Conservation (phyloP, 2,888 invertebrate species). For the Metalampra italica region DNA sequence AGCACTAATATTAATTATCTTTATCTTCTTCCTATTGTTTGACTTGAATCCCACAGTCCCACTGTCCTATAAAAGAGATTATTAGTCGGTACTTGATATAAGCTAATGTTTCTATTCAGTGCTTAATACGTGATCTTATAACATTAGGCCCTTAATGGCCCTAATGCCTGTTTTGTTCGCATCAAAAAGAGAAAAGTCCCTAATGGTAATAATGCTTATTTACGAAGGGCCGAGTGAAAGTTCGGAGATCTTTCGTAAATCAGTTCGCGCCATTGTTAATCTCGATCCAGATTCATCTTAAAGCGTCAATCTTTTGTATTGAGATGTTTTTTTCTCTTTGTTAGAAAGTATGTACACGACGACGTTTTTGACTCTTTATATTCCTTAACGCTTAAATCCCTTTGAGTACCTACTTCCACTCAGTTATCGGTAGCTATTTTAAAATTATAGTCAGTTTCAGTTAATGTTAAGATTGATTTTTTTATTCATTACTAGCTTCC, state of each 20-base stretch:
- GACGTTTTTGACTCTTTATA: neutral
- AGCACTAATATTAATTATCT: no score
- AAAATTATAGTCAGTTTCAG: no score
- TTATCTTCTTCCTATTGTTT: no score
- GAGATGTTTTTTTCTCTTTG: constrained; percentile 41
- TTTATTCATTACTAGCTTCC: no score
- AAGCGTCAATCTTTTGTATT: constrained; percentile 55
- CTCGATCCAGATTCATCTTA: constrained; percentile 53
- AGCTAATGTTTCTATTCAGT: no score
- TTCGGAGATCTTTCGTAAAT: constrained; percentile 58
- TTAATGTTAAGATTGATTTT: no score
- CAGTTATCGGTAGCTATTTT: no score
- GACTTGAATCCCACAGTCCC: no score
- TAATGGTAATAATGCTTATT: constrained; percentile 38
- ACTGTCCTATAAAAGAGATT: no score
- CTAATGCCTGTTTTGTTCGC: constrained; percentile 3
- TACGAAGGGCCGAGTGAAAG: constrained; percentile 70
- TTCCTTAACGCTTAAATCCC: neutral
- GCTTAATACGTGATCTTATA: no score
- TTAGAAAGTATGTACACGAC: constrained; percentile 41
- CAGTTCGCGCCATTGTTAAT: constrained; percentile 47
- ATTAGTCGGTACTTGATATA: no score
- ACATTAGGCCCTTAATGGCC: no score
- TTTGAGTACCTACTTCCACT: neutral
- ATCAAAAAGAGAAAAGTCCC: constrained; percentile 30